Base-by-base conservation (phyloP, 2,888 invertebrate genomes). In the Melanargia galathea region DNA sequence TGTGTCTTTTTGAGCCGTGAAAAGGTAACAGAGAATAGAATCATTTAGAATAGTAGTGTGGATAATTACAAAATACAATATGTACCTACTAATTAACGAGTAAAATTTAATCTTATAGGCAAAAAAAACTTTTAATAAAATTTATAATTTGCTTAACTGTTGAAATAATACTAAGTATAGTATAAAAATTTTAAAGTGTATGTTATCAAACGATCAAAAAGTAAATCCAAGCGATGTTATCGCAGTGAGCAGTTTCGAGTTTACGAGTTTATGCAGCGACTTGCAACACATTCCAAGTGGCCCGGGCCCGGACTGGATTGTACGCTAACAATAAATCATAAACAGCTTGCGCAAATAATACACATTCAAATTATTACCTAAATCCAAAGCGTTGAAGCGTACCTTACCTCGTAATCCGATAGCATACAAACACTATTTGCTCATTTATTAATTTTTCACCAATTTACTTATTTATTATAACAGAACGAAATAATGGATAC, bases 341-440 rank as follows among this genome's bases (percentile, higher is more conserved):
- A 35, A 52, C 0, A 6, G 33, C 35, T 52, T 52, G 52, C 52
- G 52, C 11, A 52, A 52, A 52, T 18, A 13, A 52, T 35, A 52
- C 20, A 52, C 35, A 20, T 20, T 20, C 11, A 20, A 35, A 20
- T 46, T 22, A 20, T 20, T 18, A 26, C n/a, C n/a, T 2, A 18
- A 18, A 30, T 51, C 18, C 6, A 43, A 43, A 43, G 8, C 16
- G 43, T 18, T n/a, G 16, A 18, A 8, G 18, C 43, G 8, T n/a
- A 8, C 40, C 30, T 30, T 6, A 6, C 7, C 6, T n/a, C 6
- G 8, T 6, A 8, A 8, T 30, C 8, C 30, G 30, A 30, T 30
- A 8, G 8, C 30, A 7, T 30, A 30, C 30, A 30, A 30, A 30
- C n/a, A n/a, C 7, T 30, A 6, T 30, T 30, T 6, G 30, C 30